phyloP scores from a whole-genome alignment of 2,797 vertebrate genomes.

The Eulemur albifrons region DNA sequence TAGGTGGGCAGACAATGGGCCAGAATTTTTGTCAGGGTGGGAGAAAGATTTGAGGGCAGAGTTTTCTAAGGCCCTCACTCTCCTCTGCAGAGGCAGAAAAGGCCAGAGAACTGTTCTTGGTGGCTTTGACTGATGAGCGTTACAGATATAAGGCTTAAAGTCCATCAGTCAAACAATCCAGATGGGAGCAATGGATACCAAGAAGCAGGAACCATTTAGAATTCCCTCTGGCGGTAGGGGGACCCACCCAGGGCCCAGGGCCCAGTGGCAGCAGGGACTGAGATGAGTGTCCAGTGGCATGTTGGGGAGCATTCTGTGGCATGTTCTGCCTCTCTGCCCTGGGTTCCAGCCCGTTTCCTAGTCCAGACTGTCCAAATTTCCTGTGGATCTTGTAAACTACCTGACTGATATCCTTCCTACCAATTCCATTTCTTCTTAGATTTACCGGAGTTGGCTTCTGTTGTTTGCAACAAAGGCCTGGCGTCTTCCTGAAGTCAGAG shows the following conservation, averaged over 20 bases:
- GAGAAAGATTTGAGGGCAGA: neutral
- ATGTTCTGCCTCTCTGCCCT: accelerated
- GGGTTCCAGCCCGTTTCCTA: neutral
- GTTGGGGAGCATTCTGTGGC: neutral
- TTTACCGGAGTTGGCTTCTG: neutral
- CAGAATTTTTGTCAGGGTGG: neutral
- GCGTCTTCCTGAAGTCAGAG: neutral
- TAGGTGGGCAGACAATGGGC: neutral
- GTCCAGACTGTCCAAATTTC: neutral
- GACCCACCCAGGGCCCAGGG: neutral
- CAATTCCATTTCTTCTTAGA: neutral
- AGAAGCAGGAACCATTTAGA: neutral
- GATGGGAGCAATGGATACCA: neutral
- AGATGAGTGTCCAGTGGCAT: neutral
- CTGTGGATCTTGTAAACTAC: neutral
- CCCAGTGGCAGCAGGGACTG: neutral
- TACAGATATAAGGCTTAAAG: neutral
- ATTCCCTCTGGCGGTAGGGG: neutral
- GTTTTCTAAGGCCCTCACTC: neutral
- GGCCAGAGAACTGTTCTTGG: neutral
- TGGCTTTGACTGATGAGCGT: neutral
- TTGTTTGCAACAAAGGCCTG: neutral
- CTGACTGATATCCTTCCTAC: neutral
- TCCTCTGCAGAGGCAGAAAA: neutral
- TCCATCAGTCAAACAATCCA: neutral